Base-by-base conservation (phyloP, 2,113 vertebrate genomes). In the Callochromis pleurospilus region DNA sequence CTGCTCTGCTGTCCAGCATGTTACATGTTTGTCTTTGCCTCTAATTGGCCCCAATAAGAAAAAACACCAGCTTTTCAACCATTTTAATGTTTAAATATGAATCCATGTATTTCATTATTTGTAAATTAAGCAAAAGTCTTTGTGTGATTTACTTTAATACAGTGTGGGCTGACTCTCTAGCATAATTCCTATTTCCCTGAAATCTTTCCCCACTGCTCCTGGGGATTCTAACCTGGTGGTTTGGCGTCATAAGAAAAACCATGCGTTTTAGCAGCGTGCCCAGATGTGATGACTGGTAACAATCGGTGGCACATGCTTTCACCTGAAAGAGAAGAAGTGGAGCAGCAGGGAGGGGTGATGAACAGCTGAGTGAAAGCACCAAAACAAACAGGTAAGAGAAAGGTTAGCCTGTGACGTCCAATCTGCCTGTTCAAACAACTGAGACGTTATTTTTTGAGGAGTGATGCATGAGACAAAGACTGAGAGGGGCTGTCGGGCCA, bases 201-300 rank as follows among this genome's bases (percentile, higher is more conserved):
- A 49, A 75, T 75, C 9, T 47, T 1, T 49, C n/a, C 13, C 38
- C 17, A 75, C 24, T 38, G 33, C 36, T 84, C 4, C 8, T 15
- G 3, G 5, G 3, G 8, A 70, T 79, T 87, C 96, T 96, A 95
- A 96, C 99, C 98, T 99, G 99, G 26, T 99, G 97, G 55, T 95
- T 91, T 7, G 97, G 95, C 3, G 97, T 97, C 98, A 98, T 97
- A 77, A 99, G 94, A 90, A 99, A 99, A 70, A 98, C 93, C 94
- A 99, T 96, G 10, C 98, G 97, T 84, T 94, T 97, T 42, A 99
- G 92, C 11, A 99, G 95, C 68, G 97, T 55, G 29, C 96, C 96
- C 85, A 99, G 89, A 88, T 96, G 96, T 93, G 89, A 89, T 15
- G 94, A 80, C 90, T 97, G 97, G 62, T 95, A 94, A 90, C 96